Evolutionary conservation across 2,113 vertebrate species (phyloP), one percentile per base, ranked within the genome.

Genomic region (Callipepla squamata): DNA sequence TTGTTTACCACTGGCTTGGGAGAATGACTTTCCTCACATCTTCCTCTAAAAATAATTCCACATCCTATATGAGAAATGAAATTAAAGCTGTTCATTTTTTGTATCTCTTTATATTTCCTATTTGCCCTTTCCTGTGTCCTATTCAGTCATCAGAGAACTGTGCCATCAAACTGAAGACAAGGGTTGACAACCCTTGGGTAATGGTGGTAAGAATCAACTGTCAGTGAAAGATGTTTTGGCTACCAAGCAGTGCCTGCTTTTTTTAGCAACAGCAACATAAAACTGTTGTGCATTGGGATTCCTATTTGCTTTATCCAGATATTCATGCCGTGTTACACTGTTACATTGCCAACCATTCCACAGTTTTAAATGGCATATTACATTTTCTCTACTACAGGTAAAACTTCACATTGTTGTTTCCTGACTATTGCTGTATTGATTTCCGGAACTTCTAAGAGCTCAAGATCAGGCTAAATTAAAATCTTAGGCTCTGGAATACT

Each of bases 181-280:
- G 62, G 47, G 36, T 22, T 2, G 20, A 14, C 22, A n/a, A 7
- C 30, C 11, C 11, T 4, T 11, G 63, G 59, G 2, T 11, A 23
- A 36, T 1, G 58, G 12, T 72, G 77, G 19, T 26, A 55, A 45
- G 53, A 48, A 44, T 5, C 34, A 34, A 6, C 7, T 42, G 25
- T 17, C 47, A 88, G 89, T 83, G 89, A 87, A 80, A 73, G 74
- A 67, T 73, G 55, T 74, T 85, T 59, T 85, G 86, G 83, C 89
- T 72, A 42, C 53, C 34, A 20, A 73, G 28, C 9, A 13, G 18
- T 17, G 26, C 40, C 84, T 44, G 34, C 38, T 51, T 26, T 26
- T 45, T 38, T 48, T 6, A 74, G 63, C 68, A 84, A 6, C 75
- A 65, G 81, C 62, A 85, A 36, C 63, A 6, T 1, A 20, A 44